Conservation (phyloP, 2,113 vertebrate species). For the Enhydra lutris region DNA sequence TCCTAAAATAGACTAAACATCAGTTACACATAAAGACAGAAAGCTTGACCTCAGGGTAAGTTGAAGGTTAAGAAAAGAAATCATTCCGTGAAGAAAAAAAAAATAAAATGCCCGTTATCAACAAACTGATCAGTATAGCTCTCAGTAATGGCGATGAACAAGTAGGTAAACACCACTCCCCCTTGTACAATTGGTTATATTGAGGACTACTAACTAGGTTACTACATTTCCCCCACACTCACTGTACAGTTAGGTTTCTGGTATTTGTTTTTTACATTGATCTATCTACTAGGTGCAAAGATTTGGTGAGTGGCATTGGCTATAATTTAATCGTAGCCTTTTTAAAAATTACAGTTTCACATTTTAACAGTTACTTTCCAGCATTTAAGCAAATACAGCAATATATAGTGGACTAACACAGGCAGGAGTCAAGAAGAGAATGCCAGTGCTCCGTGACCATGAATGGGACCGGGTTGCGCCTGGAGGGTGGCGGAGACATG, state of each 20-base stretch:
- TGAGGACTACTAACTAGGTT: constrained; percentile 73
- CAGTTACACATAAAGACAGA: constrained; percentile 57
- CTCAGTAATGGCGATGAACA: constrained; percentile 69
- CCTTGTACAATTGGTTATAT: constrained; percentile 63
- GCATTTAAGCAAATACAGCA: constrained; percentile 79
- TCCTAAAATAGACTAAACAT: constrained; percentile 66
- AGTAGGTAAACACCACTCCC: constrained; percentile 68
- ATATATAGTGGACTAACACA: constrained; percentile 74
- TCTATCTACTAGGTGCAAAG: constrained; percentile 86
- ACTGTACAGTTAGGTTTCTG: constrained; percentile 71
- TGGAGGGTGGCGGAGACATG: constrained; percentile 54
- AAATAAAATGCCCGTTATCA: constrained; percentile 58
- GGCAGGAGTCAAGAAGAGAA: constrained; percentile 61
- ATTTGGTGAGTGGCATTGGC: constrained; percentile 80
- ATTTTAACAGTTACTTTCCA: constrained; percentile 80
- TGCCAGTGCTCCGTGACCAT: background rate
- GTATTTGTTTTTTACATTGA: constrained; percentile 79
- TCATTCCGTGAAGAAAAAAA: constrained; percentile 26
- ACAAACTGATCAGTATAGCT: constrained; percentile 60
- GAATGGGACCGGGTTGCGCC: background rate
- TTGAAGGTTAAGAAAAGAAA: constrained; percentile 47
- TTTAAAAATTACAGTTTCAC: constrained; percentile 81
- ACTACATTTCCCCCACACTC: constrained; percentile 72
- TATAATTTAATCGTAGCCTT: constrained; percentile 77
- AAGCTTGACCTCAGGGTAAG: constrained; percentile 47